Evolutionary conservation across 2,113 vertebrate species (phyloP).

Genomic region (Zapus hudsonius): DNA sequence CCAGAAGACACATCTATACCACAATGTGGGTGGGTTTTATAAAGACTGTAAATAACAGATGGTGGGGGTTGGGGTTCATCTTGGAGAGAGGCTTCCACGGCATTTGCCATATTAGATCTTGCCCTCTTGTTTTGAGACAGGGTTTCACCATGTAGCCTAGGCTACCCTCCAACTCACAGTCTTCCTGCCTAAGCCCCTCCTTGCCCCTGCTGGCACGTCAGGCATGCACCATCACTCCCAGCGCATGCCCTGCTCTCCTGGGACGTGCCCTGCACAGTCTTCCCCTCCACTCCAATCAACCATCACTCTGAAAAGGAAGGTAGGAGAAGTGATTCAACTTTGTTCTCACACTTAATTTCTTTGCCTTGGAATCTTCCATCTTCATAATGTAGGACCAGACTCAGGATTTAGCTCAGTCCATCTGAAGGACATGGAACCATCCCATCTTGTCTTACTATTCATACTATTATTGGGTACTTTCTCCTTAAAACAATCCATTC

Average conservation of each 20-base stretch:
- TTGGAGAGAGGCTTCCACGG: not conserved
- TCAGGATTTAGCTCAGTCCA: not conserved
- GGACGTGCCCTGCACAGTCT: no score
- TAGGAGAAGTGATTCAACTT: not conserved
- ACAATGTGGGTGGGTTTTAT: no score
- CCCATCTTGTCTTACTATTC: not conserved
- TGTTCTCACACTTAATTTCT: not conserved
- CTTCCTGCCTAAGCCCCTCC: no score
- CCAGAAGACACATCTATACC: not conserved
- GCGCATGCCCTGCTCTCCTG: not conserved
- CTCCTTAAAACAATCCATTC: conserved; percentile 2
- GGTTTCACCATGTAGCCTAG: no score
- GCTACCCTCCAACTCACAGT: no score
- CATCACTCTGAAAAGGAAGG: conserved; percentile 17
- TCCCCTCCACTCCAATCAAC: not conserved
- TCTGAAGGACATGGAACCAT: not conserved
- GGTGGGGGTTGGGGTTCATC: not conserved
- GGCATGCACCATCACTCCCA: not conserved
- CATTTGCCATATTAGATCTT: not conserved
- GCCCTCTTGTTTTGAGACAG: not conserved
- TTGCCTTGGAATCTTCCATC: not conserved
- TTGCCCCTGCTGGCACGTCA: no score
- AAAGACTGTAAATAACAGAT: not conserved
- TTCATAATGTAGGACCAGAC: not conserved
- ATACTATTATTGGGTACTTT: not conserved